Conservation (phyloP, 1,140 invertebrate species). For the Rhopalosiphum padi region DNA sequence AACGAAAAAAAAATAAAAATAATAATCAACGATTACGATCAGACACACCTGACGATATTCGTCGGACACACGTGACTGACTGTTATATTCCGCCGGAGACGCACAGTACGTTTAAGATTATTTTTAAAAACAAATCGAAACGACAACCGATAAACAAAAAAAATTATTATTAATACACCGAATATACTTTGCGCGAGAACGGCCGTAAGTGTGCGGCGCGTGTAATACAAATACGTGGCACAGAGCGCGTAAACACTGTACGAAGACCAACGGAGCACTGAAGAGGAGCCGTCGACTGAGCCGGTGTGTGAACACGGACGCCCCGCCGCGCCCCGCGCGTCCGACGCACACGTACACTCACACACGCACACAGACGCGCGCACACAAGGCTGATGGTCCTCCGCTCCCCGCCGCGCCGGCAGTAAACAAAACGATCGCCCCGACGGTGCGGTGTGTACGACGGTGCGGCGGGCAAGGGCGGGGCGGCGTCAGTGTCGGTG, state of each 20-base stretch:
- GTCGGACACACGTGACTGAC: background rate
- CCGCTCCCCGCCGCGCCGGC: conserved; percentile 31
- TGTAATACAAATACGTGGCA: conserved; percentile 36
- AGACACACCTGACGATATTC: background rate
- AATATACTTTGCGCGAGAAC: background rate
- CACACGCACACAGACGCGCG: background rate
- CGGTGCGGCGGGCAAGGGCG: background rate
- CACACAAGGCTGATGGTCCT: conserved; percentile 44
- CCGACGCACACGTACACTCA: background rate
- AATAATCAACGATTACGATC: background rate
- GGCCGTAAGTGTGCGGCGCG: background rate
- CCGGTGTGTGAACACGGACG: conserved; percentile 55
- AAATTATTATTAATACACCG: background rate
- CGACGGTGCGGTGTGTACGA: background rate
- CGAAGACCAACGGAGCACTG: conserved; percentile 55
- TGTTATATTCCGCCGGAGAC: background rate
- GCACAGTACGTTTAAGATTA: background rate
- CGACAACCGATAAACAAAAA: background rate
- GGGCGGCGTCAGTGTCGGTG: background rate
- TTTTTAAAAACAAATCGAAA: background rate
- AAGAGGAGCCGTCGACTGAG: conserved; percentile 56
- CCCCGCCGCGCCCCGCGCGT: conserved; percentile 52
- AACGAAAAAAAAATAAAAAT: background rate
- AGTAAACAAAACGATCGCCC: conserved; percentile 53
- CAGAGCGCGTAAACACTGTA: conserved; percentile 19